Evolutionary conservation across 2,113 vertebrate genomes (phyloP).

Genomic region (Alethe diademata): DNA sequence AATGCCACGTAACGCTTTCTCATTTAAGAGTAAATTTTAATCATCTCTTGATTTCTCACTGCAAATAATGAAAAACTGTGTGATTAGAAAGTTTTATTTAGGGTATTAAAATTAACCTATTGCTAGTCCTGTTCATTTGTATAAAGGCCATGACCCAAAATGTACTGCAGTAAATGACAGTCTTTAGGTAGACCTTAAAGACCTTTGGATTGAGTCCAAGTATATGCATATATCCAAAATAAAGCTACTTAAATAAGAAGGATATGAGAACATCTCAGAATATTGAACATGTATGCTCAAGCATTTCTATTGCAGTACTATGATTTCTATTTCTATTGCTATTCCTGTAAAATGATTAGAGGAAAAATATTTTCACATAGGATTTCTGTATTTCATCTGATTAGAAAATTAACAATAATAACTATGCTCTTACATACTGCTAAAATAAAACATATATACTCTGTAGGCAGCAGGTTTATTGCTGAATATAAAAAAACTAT

Average conservation of each 20-base stretch:
- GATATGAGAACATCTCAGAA: accelerated
- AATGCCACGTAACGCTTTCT: not conserved
- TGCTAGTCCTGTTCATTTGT: not conserved
- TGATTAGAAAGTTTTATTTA: not conserved
- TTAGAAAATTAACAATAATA: not conserved
- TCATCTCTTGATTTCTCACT: not conserved
- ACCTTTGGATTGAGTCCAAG: not conserved
- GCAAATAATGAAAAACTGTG: not conserved
- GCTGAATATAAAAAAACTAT: not conserved
- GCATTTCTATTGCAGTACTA: not conserved
- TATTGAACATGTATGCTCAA: not conserved
- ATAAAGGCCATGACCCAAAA: not conserved
- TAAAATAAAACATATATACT: not conserved
- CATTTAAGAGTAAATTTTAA: not conserved
- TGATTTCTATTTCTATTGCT: not conserved
- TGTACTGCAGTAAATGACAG: not conserved
- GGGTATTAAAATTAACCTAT: not conserved
- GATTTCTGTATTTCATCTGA: not conserved
- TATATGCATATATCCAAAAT: not conserved
- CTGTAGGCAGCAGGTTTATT: not conserved
- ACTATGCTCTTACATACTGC: not conserved
- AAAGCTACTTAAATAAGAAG: not conserved
- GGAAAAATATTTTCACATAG: not conserved
- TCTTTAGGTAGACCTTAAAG: not conserved
- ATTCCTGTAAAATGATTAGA: not conserved